Base-by-base conservation (phyloP, 2,113 vertebrate species). In the Pavo muticus region DNA sequence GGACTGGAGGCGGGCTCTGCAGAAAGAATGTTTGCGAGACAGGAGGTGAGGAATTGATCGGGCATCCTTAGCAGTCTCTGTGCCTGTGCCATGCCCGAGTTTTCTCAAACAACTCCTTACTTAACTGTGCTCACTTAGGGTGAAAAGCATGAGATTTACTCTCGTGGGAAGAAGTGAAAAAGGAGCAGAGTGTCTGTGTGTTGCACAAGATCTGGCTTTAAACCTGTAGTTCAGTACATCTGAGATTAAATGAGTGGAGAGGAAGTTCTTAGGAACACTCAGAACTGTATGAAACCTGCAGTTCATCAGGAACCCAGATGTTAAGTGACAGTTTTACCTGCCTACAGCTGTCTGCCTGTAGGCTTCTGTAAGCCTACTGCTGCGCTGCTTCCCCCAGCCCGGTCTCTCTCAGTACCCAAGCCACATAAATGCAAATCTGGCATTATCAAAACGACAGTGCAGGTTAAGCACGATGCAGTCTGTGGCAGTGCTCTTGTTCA, bases 1-100 rank as follows among this genome's bases (percentile, higher is more conserved):
- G 97, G 94, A 65, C 88, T 82, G 20, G 96, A 96, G 81, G 97
- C 70, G 0, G 95, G 88, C 87, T 98, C 98, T 98, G 89, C 29
- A 95, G 79, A 0, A 23, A 95, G 25, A 93, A 73, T 15, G 8
- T 37, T 52, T 44, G 32, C 25, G n/a, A 59, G 65, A 84, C 9
- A 72, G 10, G 47, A 54, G 0, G 2, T 10, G 39, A 95, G 44
- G 11, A 82, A 42, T 50, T 32, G 3, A 27, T n/a, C 27, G 35
- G 27, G 0, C 6, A 4, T 2, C 69, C 70, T 19, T 23, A 78
- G 48, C 6, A 42, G 25, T 15, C 45, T 42, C 10, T 8, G 7
- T 80, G 71, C 56, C 50, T 70, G 35, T 14, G 21, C 56, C 88
- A 32, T 24, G 39, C 1, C 17, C 9, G 3, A 80, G 63, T 65